phyloP scores from a whole-genome alignment of 2,888 invertebrate species.

The Drosophila paranaensis region DNA sequence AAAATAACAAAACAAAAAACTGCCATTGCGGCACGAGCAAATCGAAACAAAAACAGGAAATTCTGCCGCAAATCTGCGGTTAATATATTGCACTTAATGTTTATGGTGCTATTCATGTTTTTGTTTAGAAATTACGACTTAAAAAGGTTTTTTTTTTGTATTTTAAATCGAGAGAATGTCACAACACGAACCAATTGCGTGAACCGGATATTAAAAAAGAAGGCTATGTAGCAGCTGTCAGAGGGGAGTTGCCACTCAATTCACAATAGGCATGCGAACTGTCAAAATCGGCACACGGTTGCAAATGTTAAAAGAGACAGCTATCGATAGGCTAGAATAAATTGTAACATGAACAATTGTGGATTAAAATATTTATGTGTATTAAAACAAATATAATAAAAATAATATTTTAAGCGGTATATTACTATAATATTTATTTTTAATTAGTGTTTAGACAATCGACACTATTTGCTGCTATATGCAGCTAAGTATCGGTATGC shows the following conservation, averaged over 20 bases:
- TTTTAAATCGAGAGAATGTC: slow-evolving; percentile 54
- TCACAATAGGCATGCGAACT: slow-evolving; percentile 40
- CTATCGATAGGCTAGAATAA: neutral
- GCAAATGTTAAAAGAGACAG: slow-evolving; percentile 12
- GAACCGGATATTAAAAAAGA: slow-evolving; percentile 84
- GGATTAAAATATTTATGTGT: neutral
- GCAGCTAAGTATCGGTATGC: neutral
- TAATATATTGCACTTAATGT: slow-evolving; percentile 2
- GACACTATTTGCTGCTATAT: neutral
- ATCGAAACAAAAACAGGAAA: slow-evolving; percentile 49
- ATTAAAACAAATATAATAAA: neutral
- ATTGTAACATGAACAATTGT: neutral
- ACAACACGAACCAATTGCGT: slow-evolving; percentile 81
- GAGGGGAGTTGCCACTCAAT: slow-evolving; percentile 31
- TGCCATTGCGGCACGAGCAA: neutral
- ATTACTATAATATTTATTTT: neutral
- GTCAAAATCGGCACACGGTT: slow-evolving; percentile 31
- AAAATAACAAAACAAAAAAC: slow-evolving; percentile 42
- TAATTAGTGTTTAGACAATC: too few relatives aligned
- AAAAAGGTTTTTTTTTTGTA: slow-evolving; percentile 49
- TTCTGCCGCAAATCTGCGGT: slow-evolving; percentile 7
- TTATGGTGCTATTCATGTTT: slow-evolving; percentile 36
- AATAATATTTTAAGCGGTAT: neutral
- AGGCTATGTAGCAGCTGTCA: slow-evolving; percentile 63
- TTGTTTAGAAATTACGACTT: slow-evolving; percentile 32